Conservation (phyloP, 2,888 invertebrate species). For the Chymomyza fuscimana region DNA sequence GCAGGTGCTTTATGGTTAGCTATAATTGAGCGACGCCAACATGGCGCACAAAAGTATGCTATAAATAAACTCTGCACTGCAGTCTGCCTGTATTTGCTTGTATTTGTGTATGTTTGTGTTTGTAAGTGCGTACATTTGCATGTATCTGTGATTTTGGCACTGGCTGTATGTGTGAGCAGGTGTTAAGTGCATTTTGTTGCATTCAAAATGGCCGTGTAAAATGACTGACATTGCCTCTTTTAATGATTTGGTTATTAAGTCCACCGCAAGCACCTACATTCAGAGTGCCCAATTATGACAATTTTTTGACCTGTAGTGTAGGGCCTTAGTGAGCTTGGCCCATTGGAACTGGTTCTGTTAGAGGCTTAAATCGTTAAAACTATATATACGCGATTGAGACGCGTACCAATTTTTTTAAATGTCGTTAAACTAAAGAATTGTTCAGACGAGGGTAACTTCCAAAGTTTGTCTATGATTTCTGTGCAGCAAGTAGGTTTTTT, state of each 20-base stretch:
- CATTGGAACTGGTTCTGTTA: too few species aligned
- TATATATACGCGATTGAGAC: too few species aligned
- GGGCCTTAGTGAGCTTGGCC: too few species aligned
- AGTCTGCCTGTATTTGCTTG: neutral
- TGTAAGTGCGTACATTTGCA: neutral
- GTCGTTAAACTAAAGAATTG: too few species aligned
- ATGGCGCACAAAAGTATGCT: constrained; percentile 35
- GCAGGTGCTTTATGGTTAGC: constrained; percentile 48
- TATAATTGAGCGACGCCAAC: constrained; percentile 27
- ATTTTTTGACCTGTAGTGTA: neutral
- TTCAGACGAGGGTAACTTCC: too few species aligned
- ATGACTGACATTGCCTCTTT: too few species aligned
- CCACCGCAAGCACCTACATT: neutral
- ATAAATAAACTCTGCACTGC: constrained; percentile 44
- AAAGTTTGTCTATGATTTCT: too few species aligned
- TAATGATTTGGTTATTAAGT: neutral
- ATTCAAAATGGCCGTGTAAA: too few species aligned
- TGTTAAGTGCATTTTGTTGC: neutral
- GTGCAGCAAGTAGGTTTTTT: too few species aligned
- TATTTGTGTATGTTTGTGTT: constrained; percentile 7
- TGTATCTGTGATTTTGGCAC: neutral
- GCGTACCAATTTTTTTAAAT: too few species aligned
- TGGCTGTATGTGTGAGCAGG: neutral
- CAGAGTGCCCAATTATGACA: neutral
- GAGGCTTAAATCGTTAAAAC: too few species aligned